These are phyloP conservation scores for Chironomus striatipennis DNA, from an alignment of 1,140 invertebrate genomes.

Conservation along the genomic window DNA sequence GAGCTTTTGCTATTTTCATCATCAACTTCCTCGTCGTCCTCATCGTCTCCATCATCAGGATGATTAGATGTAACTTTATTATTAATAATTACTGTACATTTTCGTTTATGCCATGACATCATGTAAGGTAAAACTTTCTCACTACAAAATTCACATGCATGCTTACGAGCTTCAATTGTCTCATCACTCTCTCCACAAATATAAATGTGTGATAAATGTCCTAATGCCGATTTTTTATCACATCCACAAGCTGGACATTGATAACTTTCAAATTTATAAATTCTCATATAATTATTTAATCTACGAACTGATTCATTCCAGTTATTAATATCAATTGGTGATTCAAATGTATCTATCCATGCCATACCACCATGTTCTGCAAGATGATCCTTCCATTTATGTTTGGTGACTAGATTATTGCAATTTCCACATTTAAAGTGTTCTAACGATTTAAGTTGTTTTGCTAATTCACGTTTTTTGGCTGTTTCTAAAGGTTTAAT, in stretches of 20 bases:
- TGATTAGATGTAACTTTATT: not conserved
- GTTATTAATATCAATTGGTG: not conserved
- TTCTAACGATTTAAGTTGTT: not conserved
- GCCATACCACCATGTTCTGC: not conserved
- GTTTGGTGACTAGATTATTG: conserved; percentile 3
- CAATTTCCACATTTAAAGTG: not conserved
- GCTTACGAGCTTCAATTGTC: not conserved
- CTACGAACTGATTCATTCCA: conserved; percentile 11
- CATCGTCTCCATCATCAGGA: not conserved
- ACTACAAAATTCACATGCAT: not conserved
- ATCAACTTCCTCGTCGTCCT: not conserved
- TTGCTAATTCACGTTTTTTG: not conserved
- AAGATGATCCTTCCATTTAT: not conserved
- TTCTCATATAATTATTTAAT: not conserved
- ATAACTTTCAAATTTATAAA: not conserved
- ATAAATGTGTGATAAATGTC: not conserved
- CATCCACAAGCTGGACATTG: not conserved
- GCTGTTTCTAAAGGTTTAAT: no score
- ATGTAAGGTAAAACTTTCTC: not conserved
- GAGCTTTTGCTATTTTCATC: not conserved
- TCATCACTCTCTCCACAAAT: not conserved
- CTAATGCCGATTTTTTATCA: not conserved
- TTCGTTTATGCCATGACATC: not conserved
- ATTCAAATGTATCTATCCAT: not conserved
- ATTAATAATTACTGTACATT: not conserved